phyloP scores from a whole-genome alignment of 2,888 invertebrate species.

The Cephus spinipes region DNA sequence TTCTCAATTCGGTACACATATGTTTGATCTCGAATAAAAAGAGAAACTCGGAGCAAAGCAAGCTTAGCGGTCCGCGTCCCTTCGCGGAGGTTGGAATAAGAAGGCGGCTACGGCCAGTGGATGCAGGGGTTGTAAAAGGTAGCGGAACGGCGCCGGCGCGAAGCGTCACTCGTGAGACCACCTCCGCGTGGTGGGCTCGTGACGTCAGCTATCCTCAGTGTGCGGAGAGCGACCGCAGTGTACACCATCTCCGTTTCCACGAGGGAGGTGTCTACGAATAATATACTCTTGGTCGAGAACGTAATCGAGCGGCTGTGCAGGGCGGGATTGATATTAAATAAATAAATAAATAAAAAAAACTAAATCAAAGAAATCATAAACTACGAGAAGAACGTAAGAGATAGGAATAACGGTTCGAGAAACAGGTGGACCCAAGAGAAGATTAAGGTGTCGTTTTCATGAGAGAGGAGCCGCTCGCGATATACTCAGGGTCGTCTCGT shows the following conservation, averaged over 20 bases:
- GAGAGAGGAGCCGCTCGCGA: background rate
- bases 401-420: background rate
- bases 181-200: constrained; percentile 64
- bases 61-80: background rate
- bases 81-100: background rate
- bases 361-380: background rate
- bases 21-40: background rate
- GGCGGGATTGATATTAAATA: background rate
- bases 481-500: background rate
- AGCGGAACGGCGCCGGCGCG: constrained; percentile 55
- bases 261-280: background rate
- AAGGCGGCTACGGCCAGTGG: constrained; percentile 27
- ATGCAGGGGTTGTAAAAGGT: constrained; percentile 38
- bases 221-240: constrained; percentile 65
- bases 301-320: background rate
- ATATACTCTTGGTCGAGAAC: background rate
- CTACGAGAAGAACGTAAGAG: background rate
- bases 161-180: constrained; percentile 55
- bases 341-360: background rate
- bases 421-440: background rate
- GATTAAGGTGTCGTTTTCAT: background rate
- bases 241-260: constrained; percentile 49
- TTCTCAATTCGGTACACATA: background rate
- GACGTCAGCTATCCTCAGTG: constrained; percentile 64
- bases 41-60: background rate